These are phyloP conservation scores for Mormyrus lacerda DNA, from an alignment of 2,113 vertebrate species.

Conservation along the genomic window DNA sequence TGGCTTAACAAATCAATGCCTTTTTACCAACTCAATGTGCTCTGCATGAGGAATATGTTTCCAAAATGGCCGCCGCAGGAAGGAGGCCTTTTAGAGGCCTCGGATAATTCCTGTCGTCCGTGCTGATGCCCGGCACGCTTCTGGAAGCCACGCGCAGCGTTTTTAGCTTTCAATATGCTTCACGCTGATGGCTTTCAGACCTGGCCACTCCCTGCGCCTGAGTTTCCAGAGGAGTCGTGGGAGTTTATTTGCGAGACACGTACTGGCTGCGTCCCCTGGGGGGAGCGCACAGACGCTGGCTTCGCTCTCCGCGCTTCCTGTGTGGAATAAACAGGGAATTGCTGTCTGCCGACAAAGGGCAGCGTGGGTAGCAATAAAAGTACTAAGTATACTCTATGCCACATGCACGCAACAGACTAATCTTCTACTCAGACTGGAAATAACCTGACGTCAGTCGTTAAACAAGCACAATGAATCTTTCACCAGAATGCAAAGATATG, in stretches of 20 bases:
- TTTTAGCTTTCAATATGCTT: neutral
- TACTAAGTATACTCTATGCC: neutral
- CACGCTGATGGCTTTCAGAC: neutral
- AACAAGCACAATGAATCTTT: neutral
- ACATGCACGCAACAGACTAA: neutral
- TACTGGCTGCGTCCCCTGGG: neutral
- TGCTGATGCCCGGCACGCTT: neutral
- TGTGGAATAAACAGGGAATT: neutral
- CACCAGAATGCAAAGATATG: neutral
- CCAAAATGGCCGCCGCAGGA: neutral
- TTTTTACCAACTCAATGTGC: neutral
- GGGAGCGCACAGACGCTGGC: neutral
- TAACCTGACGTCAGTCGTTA: neutral
- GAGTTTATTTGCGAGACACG: neutral
- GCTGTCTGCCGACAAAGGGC: conserved; percentile 1
- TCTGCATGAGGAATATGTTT: neutral
- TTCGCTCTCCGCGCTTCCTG: neutral
- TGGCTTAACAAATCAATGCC: neutral
- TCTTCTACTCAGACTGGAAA: neutral
- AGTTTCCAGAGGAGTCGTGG: conserved; percentile 1
- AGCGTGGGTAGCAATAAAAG: neutral
- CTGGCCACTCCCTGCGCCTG: neutral
- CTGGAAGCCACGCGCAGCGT: neutral
- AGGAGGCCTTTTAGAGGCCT: neutral
- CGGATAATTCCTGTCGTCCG: neutral